Evolutionary conservation across 53 echinoderm and acorn worm species (phyloP), one percentile per base, ranked within the genome.

Genomic region (Apostichopus leukothele): DNA sequence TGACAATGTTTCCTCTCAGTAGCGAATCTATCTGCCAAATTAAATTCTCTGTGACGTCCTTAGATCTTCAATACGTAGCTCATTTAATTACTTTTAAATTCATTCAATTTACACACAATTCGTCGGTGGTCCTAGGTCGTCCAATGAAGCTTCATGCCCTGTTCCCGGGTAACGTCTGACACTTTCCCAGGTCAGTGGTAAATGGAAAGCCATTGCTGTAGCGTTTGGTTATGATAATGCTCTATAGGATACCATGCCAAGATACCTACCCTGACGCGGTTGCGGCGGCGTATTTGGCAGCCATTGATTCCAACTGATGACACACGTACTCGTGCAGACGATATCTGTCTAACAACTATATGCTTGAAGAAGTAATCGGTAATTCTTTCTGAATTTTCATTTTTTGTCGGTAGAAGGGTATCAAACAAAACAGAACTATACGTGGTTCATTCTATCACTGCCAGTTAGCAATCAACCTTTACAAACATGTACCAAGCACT

Each of bases 61-160:
- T 22, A 59, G 81, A 59, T 59, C 55, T 18, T 54, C 81, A 57
- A 23, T 81, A 26, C 60, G 55, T 81, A 81, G 59, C 81, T 81
- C 81, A 81, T 53, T 81, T 81, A 81, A 81, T 81, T 81, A 59
- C 71, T 20, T 59, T 22, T 81, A 20, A 59, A 54, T 81, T 22
- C 60, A 81, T 81, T 81, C 81, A 81, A 81, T 81, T 81, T 81
- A 59, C 21, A 52, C 60, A 81, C 54, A 81, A 54, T 81, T 54
- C 81, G 81, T 81, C 81, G 81, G 81, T 81, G 81, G 81, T 81
- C 81, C 60, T 21, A 13, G 21, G 71, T 18, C 71, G 18, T 71
- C 6, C 20, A n/a, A 11, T 71, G 71, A 71, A 71, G 18, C 71
- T 71, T 54, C 60, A 81, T 21, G 81, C 60, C 55, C 19, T 19